These are phyloP conservation scores for Bombus fervidus DNA, from an alignment of 1,140 invertebrate species.

Conservation along the genomic window DNA sequence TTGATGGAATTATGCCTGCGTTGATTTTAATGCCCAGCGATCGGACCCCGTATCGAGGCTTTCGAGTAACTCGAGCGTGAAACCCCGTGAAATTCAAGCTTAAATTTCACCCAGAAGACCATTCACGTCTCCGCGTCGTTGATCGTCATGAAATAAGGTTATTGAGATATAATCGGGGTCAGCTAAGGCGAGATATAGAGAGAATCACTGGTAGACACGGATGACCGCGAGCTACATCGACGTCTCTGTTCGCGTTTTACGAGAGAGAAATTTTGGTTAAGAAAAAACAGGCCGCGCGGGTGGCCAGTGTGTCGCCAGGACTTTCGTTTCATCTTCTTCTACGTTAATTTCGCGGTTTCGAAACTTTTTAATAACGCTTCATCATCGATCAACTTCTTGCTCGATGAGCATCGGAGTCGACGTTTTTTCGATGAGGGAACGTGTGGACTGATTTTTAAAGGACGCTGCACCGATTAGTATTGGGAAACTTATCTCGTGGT, in stretches of 20 bases:
- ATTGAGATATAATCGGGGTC: slow-evolving; percentile 67
- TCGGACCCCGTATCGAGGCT: slow-evolving; percentile 22
- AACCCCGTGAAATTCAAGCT: slow-evolving; percentile 72
- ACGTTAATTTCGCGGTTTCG: neutral
- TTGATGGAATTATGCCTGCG: neutral
- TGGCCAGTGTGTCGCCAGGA: neutral
- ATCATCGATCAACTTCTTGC: neutral
- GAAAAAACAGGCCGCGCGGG: slow-evolving; percentile 7
- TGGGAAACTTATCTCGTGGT: too few species aligned
- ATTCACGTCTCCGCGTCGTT: slow-evolving; percentile 66
- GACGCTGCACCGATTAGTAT: neutral
- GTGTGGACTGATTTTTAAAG: neutral
- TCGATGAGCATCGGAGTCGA: neutral
- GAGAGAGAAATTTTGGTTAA: slow-evolving; percentile 36
- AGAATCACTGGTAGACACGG: slow-evolving; percentile 51
- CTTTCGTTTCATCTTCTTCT: neutral
- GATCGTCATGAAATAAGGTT: slow-evolving; percentile 70
- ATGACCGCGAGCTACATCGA: slow-evolving; percentile 7
- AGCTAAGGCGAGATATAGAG: slow-evolving; percentile 29
- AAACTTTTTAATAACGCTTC: neutral
- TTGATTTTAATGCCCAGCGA: slow-evolving; percentile 1
- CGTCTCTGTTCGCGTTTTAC: slow-evolving; percentile 12
- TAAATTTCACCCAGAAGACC: slow-evolving; percentile 71
- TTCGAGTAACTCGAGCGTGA: slow-evolving; percentile 59
- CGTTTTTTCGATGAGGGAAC: neutral